Evolutionary conservation across 1,140 invertebrate species (phyloP), one percentile per base, ranked within the genome.

Genomic region (Nasonia giraulti): DNA sequence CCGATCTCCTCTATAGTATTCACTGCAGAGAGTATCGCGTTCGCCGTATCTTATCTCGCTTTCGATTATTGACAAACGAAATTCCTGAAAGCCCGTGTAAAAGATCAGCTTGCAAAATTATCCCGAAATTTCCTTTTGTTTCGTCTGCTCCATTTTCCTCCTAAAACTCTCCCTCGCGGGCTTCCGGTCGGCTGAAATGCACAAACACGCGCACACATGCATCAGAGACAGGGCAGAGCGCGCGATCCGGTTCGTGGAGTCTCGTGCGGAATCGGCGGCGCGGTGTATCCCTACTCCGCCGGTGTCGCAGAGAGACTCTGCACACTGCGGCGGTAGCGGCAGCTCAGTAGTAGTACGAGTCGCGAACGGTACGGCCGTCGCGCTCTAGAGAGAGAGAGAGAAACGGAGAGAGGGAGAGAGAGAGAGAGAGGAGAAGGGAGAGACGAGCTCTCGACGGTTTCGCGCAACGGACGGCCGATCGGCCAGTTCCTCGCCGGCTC

Each of bases 401-500:
- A 10, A 8, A 50, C 4, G 8, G 14, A 14, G 14, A 50, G 47
- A 14, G 47, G 10, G 47, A 50, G 2, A 50, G 47, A 50, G 14
- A 50, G 47, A 50, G 10, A 55, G 50, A 55, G 50, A 17, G 50
- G 4, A 20, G 17, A 62, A n/a, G 85, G 79, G 87, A 86, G 87
- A 85, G 84, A 86, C 87, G 87, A 73, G 88, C 90, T 90, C 89
- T 90, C 89, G 68, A 87, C 89, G 87, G 86, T 78, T 73, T 75
- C 81, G 80, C 84, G 88, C 87, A 89, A 89, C 89, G 88, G 89
- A 88, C 91, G 90, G 90, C 89, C 91, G 92, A 91, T 92, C 91
- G 91, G 90, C 91, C 92, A 93, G 92, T 93, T 93, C 91, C 88
- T 92, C 90, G 90, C 90, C 91, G 90, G 89, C 90, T 85, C 89